Evolutionary conservation across 2,888 invertebrate genomes (phyloP).

Genomic region (Chrysopilus asiliformis): DNA sequence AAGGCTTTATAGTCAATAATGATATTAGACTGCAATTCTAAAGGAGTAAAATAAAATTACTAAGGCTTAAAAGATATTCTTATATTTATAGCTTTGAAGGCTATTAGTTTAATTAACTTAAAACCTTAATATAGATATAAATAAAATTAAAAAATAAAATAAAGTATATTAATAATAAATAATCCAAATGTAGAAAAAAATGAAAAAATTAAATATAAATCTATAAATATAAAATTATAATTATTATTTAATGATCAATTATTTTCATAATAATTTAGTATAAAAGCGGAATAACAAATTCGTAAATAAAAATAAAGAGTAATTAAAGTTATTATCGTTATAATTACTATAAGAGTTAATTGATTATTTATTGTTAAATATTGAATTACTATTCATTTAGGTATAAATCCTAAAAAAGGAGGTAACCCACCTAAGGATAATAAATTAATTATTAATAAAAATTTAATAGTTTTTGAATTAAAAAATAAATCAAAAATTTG

Average conservation of each 20-base stretch:
- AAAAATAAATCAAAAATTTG: slow-evolving; percentile 38
- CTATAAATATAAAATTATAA: slow-evolving; percentile 28
- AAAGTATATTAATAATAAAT: slow-evolving; percentile 22
- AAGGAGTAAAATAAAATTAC: slow-evolving; percentile 33
- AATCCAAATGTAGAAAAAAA: slow-evolving; percentile 24
- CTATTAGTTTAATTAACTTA: slow-evolving; percentile 48
- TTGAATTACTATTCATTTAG: slow-evolving; percentile 47
- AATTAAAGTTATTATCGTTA: slow-evolving; percentile 41
- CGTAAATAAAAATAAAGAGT: slow-evolving; percentile 44
- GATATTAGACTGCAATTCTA: slow-evolving; percentile 52
- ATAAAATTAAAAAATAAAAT: slow-evolving; percentile 16
- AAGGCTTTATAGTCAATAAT: slow-evolving; percentile 41
- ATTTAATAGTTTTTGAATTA: slow-evolving; percentile 35
- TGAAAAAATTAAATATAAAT: slow-evolving; percentile 21
- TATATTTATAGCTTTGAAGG: slow-evolving; percentile 49
- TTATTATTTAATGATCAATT: slow-evolving; percentile 32
- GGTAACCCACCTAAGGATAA: slow-evolving; percentile 45
- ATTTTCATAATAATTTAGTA: slow-evolving; percentile 39
- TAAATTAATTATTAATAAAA: slow-evolving; percentile 40
- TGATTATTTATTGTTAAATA: slow-evolving; percentile 37
- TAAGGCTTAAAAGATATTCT: slow-evolving; percentile 43
- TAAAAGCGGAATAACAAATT: slow-evolving; percentile 37
- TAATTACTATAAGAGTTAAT: slow-evolving; percentile 35
- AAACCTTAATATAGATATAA: too few relatives aligned
- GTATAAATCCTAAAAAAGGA: slow-evolving; percentile 47